A percentile compares a stretch with the other conserved stretches of the same genome.
These are phyloP conservation scores for Trichogramma evanescens DNA, from an alignment of 2,888 invertebrate genomes.

Conservation along the genomic window DNA sequence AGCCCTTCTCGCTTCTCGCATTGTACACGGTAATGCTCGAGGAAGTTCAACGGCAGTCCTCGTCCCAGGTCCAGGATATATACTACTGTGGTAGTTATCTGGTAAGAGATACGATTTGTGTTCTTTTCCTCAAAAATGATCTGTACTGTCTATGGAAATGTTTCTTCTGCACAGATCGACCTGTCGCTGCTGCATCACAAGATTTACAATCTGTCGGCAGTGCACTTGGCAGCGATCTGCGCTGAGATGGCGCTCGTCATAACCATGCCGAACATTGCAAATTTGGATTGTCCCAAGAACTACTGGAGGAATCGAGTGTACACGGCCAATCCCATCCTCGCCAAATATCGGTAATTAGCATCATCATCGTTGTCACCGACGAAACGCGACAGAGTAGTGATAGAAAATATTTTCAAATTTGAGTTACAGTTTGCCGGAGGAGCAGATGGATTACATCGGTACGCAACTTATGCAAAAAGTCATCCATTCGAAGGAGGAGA, in stretches of 20 bases:
- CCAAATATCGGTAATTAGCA: constrained; percentile 7
- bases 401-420: neutral
- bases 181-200: constrained; percentile 30
- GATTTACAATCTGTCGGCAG: constrained; percentile 21
- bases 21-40: constrained; percentile 11
- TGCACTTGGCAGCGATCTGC: constrained; percentile 24
- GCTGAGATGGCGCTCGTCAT: constrained; percentile 28
- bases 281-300: constrained; percentile 19
- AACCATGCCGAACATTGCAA: constrained; percentile 12
- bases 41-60: neutral
- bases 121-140: neutral
- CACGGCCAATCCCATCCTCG: neutral
- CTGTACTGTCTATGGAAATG: neutral
- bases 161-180: constrained; percentile 30
- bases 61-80: neutral
- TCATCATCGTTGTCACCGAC: neutral
- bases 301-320: constrained; percentile 22
- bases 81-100: constrained; percentile 31
- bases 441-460: constrained; percentile 19
- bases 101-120: constrained; percentile 22
- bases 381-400: neutral
- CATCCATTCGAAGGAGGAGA: constrained; percentile 12
- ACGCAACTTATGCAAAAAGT: constrained; percentile 22
- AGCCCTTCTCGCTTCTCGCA: constrained; percentile 29
- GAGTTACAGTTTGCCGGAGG: constrained; percentile 23